Base-by-base conservation (phyloP, 2,113 vertebrate species). In the Mus spicilegus region DNA sequence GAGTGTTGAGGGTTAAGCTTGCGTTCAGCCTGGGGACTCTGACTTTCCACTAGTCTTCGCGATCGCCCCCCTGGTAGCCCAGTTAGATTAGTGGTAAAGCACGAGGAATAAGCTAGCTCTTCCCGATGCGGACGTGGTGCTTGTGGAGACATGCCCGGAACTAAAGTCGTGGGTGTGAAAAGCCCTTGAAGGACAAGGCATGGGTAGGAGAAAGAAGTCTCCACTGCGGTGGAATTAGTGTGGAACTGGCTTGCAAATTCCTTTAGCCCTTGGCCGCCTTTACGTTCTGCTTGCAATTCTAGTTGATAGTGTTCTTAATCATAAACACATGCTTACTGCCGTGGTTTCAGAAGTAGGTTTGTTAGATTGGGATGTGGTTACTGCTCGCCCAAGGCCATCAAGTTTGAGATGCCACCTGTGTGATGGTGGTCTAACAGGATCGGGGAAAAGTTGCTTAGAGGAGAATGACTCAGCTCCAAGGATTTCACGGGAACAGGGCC, bases 391-490 rank as follows among this genome's bases (percentile, higher is more conserved):
- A 87, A 75, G 65, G 95, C 58, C 75, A 84, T 93, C 85, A 88
- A 91, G 58, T 95, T 94, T 91, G 90, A 90, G 90, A 84, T 92
- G 46, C 97, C 97, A 98, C 97, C 96, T 98, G 97, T 97, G 56
- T 91, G 82, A 70, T 73, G 61, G 81, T 26, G 12, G 14, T 81
- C 69, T 36, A 65, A 69, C 33, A 77, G 86, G 33, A 93, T 19
- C 54, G 39, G 88, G 72, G 75, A 92, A 94, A 97, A 98, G 92
- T 96, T 97, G 87, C 91, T 93, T 81, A 7, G 36, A 92, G 92
- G 70, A 97, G 95, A 95, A 98, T 98, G 98, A 98, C 98, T 98
- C 98, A 97, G 98, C 98, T 97, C 33, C 91, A 69, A 86, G 51
- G 84, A 36, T 93, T 92, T 89, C 90, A 81, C 20, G 63, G 51